Base-by-base conservation (phyloP, 2,113 vertebrate genomes). In the Sprattus sprattus region DNA sequence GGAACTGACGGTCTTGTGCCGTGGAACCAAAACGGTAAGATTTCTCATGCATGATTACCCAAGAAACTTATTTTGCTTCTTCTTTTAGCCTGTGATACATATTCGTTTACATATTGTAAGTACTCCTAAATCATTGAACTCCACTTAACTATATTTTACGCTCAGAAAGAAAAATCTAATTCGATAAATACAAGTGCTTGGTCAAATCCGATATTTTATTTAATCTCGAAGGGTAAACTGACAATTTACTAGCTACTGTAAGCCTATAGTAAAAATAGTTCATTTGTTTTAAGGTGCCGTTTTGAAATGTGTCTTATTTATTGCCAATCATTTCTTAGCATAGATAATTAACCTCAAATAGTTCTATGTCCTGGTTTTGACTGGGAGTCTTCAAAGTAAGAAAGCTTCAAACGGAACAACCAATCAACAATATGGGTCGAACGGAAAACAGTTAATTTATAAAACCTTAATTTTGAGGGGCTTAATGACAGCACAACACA, bases 21-120 rank as follows among this genome's bases (percentile, higher is more conserved):
- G 86, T 92, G 89, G 88, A 90, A 89, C 88, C 90, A 90, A 82
- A 89, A 87, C 85, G 88, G 91, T 92, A 80, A 91, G 91, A 32
- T 78, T 13, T 16, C 54, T 78, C 32, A 78, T 39, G 71, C 71
- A 39, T 78, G 64, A 28, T 11, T 71, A 54, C 18, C 54, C 18
- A 22, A 22, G 20, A 32, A 78, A 78, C 71, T 78, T 78, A 1
- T 78, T 32, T 39, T 78, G 9, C 6, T 64, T 64, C n/a, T 64
- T 25, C 22, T 25, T 64, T 64, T n/a, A 64, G 60, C 6, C 47
- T 49, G 47, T 49, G 13, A 49, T 9, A 49, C 9, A 49, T 49
- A 49, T 49, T 9, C 13, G 47, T 11, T 49, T 2, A 49, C 9
- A 49, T 49, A 2, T 9, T 60, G 6, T 6, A 60, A n/a, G 18